phyloP scores from a whole-genome alignment of 2,888 invertebrate genomes.

The Habroteleia sp. region DNA sequence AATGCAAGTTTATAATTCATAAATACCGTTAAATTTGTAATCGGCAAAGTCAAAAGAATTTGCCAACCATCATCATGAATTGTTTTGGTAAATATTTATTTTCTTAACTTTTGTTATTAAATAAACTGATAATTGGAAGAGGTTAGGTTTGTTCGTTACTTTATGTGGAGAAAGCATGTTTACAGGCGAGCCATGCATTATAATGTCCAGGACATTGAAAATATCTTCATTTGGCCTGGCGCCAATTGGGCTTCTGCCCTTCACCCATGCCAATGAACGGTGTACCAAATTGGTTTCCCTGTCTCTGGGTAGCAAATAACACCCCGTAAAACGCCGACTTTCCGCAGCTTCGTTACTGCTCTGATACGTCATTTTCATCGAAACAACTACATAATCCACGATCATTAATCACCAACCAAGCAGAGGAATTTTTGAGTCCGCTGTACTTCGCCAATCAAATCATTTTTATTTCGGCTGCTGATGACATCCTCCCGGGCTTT shows the following conservation, averaged over 20 bases:
- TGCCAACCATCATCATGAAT: too few species aligned
- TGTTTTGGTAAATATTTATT: too few species aligned
- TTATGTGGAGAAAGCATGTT: constrained; percentile 34
- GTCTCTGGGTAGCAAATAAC: constrained; percentile 67
- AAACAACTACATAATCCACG: background rate
- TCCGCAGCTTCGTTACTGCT: constrained; percentile 13
- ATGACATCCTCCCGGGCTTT: background rate
- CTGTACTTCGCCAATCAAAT: background rate
- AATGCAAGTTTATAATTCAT: too few species aligned
- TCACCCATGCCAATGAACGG: constrained; percentile 78
- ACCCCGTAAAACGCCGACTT: constrained; percentile 50
- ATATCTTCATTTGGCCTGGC: constrained; percentile 76
- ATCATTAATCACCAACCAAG: background rate
- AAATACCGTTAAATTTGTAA: too few species aligned
- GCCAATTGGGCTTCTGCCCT: constrained; percentile 80
- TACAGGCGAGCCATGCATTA: constrained; percentile 37
- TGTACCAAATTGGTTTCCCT: constrained; percentile 77
- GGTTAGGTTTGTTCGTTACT: constrained; percentile 6
- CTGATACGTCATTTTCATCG: background rate
- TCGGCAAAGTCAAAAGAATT: too few species aligned
- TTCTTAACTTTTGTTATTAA: too few species aligned
- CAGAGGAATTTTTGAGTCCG: too few species aligned
- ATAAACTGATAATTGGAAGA: too few species aligned
- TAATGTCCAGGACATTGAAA: constrained; percentile 75
- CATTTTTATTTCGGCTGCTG: background rate